A percentile compares a stretch with the other conserved stretches of the same genome.
Evolutionary conservation across 64 coral and sea anemone species (phyloP).

Genomic region (Stichodactyla helianthus): DNA sequence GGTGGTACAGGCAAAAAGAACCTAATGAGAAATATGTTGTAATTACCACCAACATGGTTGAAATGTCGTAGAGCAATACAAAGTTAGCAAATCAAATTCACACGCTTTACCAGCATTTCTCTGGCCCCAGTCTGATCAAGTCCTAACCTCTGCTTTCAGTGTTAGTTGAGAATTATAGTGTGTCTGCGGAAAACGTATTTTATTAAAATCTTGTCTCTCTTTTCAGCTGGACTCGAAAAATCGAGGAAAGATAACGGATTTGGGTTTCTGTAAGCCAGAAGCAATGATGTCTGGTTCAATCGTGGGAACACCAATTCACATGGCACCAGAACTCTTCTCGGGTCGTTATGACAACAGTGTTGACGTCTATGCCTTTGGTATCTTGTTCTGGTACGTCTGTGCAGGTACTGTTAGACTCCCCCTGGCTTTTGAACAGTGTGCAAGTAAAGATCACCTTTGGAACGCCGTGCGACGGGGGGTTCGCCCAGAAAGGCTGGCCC

Average conservation of each 20-base stretch:
- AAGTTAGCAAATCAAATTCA: no score
- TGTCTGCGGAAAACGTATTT: not conserved
- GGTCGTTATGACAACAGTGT: slow-evolving; percentile 99
- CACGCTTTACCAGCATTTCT: no score
- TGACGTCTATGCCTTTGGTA: slow-evolving; percentile 96
- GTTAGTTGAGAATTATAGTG: no score
- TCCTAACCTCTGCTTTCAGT: no score
- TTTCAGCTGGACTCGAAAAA: slow-evolving; percentile 80
- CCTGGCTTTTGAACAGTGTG: slow-evolving; percentile 90
- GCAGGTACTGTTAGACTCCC: slow-evolving; percentile 86
- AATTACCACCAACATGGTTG: no score
- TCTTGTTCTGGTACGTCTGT: slow-evolving; percentile 98
- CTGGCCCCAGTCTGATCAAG: no score
- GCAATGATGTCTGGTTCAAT: slow-evolving; percentile 99
- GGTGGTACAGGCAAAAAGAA: no score
- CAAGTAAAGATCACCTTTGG: slow-evolving; percentile 97
- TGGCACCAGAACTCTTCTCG: slow-evolving; percentile 98
- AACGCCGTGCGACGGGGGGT: slow-evolving; percentile 82
- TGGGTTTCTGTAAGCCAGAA: slow-evolving; percentile 97
- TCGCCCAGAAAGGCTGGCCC: slow-evolving; percentile 72
- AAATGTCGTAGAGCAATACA: no score
- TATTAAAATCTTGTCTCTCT: not conserved
- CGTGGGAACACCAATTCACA: slow-evolving; percentile 95
- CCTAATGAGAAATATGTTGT: no score
- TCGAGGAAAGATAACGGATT: slow-evolving; percentile 88